Base-by-base conservation (phyloP, 2,888 invertebrate genomes). In the Heliconius charithonia region DNA sequence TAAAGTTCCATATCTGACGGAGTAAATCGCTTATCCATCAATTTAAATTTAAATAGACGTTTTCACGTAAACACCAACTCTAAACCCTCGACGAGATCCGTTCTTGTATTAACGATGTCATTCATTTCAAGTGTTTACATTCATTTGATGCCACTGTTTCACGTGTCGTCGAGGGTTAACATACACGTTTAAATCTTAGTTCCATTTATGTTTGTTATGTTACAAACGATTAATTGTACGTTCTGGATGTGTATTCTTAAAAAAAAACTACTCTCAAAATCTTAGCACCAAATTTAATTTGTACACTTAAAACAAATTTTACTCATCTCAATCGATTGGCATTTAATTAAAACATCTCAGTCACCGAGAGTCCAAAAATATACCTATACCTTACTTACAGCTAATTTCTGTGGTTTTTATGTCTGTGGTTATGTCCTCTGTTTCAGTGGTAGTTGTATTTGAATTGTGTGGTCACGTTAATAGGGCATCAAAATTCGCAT, bases 401-500 rank as follows among this genome's bases (percentile, higher is more conserved):
- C 29, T 59, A 72, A 59, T 72, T 22, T 72, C 29, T 72, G 72
- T 72, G 71, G 56, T 71, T 71, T 67, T 77, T 56, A 63, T 76
- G 45, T 79, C 59, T 45, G 67, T 71, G 78, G 59, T 75, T 63
- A 56, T 75, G 62, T 79, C 22, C 65, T 76, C 72, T 70, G 73
- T 78, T 75, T 63, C 67, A 78, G 74, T 72, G 67, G 67, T 75
- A 79, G 77, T 65, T 79, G 65, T 71, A 65, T 76, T 74, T 70
- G 65, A 65, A 76, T 66, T 80, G 79, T 80, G 76, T 78, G 66
- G 16, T 75, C 66, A 77, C 81, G 67, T 76, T 25, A 63, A 22
- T 78, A 80, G 72, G 82, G 74, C 77, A 75, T 77, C 82, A 80
- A 84, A 84, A 84, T 84, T 83, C 82, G 84, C 84, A 84, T 84